phyloP scores from a whole-genome alignment of 1,140 invertebrate genomes.

The Lutraria rhynchaena region DNA sequence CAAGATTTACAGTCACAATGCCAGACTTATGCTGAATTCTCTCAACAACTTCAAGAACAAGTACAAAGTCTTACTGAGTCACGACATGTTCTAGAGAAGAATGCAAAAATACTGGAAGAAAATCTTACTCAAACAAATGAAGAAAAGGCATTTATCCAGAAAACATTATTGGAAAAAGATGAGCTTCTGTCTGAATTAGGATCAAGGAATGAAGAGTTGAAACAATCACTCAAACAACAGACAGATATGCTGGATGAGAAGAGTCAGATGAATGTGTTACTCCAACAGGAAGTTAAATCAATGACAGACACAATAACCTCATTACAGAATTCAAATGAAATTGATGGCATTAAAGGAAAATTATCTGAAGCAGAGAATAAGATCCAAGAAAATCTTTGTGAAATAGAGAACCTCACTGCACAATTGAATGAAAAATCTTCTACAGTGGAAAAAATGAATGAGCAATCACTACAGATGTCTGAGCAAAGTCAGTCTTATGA shows the following conservation, averaged over 20 bases:
- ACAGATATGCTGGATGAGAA: conserved; percentile 42
- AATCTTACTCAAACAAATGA: conserved; percentile 23
- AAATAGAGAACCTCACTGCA: conserved; percentile 6
- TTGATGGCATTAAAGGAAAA: conserved; percentile 6
- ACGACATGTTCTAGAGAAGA: conserved; percentile 31
- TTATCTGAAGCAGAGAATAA: not conserved
- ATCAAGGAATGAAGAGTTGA: conserved; percentile 12
- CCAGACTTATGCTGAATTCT: conserved; percentile 64
- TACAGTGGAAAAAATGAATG: conserved; percentile 11
- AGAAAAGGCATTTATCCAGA: conserved; percentile 10
- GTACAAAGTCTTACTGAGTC: conserved; percentile 67
- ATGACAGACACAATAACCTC: conserved; percentile 11
- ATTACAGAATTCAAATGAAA: conserved; percentile 27
- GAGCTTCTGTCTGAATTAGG: conserved; percentile 6
- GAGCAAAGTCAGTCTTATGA: conserved; percentile 15
- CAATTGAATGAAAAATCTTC: not conserved
- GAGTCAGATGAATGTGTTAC: conserved; percentile 42
- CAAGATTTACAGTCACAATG: conserved; percentile 41
- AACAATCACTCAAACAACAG: conserved; percentile 17
- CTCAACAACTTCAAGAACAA: conserved; percentile 69
- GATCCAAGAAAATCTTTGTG: not conserved
- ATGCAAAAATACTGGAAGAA: conserved; percentile 23
- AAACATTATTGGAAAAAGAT: conserved; percentile 45
- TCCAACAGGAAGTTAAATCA: conserved; percentile 31
- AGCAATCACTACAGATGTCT: conserved; percentile 24